Conservation (phyloP, 2,888 invertebrate genomes). For the Dynastes hyllus region DNA sequence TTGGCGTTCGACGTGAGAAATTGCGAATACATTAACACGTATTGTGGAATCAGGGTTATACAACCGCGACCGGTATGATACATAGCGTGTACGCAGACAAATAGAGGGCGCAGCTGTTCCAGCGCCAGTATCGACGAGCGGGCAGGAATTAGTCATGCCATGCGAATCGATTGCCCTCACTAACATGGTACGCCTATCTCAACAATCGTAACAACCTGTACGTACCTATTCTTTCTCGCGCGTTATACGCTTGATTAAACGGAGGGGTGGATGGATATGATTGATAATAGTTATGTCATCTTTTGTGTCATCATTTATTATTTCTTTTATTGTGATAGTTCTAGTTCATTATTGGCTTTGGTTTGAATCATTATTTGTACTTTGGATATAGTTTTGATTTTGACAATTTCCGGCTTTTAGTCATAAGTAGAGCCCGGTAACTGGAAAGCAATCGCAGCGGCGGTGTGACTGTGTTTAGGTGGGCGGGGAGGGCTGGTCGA, state of each 20-base stretch:
- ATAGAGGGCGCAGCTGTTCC: constrained; percentile 65
- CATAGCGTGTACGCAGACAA: constrained; percentile 60
- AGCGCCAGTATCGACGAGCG: constrained; percentile 63
- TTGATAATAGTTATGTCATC: not conserved
- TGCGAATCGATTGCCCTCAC: constrained; percentile 64
- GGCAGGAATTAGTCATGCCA: constrained; percentile 66
- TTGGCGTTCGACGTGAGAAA: constrained; percentile 23
- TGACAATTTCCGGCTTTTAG: too few relatives aligned
- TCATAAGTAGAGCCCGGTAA: too few relatives aligned
- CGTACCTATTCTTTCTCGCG: not conserved
- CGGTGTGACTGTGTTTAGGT: too few relatives aligned
- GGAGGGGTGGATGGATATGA: too few relatives aligned
- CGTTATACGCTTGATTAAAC: not conserved
- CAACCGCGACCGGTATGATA: constrained; percentile 55
- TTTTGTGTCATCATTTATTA: too few relatives aligned
- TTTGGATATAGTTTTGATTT: too few relatives aligned
- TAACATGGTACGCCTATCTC: constrained; percentile 57
- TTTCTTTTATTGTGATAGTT: too few relatives aligned
- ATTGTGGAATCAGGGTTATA: constrained; percentile 48
- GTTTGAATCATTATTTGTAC: too few relatives aligned
- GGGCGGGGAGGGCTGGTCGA: too few relatives aligned
- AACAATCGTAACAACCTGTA: not conserved
- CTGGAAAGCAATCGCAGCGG: too few relatives aligned
- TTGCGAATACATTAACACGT: constrained; percentile 51
- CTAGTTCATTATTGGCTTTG: too few relatives aligned